Base-by-base conservation (phyloP, 2,888 invertebrate genomes). In the Bruchidius siliquastri region DNA sequence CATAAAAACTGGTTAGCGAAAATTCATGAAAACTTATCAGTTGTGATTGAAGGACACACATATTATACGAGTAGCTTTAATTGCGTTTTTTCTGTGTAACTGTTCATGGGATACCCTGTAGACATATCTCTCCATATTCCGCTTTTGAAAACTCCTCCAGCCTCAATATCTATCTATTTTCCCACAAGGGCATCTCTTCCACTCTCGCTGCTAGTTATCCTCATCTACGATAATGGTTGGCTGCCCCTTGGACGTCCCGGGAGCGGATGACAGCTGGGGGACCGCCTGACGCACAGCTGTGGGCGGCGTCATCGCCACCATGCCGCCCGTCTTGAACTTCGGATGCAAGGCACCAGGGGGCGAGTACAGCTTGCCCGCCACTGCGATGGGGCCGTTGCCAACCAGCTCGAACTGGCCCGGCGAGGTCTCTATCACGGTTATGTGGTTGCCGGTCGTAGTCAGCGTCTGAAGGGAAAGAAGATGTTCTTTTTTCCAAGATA, bases 321-420 rank as follows among this genome's bases (percentile, higher is more conserved):
- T 18, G 18, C 10, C 6, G 18, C 49, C 49, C 1, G 13, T 13
- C 18, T 49, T 49, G 49, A 8, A 49, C 49, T 49, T 49, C 49
- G 49, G 49, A 49, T 49, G 49, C 10, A 49, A 8, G 49, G 13
- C 49, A 13, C 49, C 49, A 49, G 49, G 49, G 49, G 49, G 49
- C 49, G 49, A 49, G 49, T 49, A 49, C 13, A 49, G 8, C 49
- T 49, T 49, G 21, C 82, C 82, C 22, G 80, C 77, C n/a, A 82
- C 75, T 3, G 79, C 75, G 18, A 81, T 79, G 0, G 81, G 80
- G 20, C 81, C 79, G 70, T 80, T 82, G 71, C 80, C 81, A 21
- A 83, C 76, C 18, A 85, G 76, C 77, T 85, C 84, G 74, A 79
- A 85, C 74, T 82, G 84, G 67, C 85, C 85, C 0, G 84, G 84